phyloP scores from a whole-genome alignment of 1,140 invertebrate species.

The Microplitis demolitor region DNA sequence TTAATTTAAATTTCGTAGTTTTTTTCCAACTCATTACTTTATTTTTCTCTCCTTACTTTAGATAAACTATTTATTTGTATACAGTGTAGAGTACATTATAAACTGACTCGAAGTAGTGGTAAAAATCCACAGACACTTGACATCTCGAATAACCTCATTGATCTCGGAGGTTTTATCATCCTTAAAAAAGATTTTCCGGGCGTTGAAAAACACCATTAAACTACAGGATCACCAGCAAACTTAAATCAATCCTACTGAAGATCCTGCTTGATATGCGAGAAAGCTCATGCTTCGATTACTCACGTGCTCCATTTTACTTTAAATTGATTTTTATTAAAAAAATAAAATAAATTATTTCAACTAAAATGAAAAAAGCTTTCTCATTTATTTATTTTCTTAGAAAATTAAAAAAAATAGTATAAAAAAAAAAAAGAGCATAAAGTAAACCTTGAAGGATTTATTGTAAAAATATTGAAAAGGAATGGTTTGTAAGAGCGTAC shows the following conservation, averaged over 20 bases:
- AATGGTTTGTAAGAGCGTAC: background rate
- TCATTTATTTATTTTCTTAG: background rate
- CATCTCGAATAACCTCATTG: too few relatives aligned
- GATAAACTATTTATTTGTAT: background rate
- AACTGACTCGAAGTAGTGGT: background rate
- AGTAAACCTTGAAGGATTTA: background rate
- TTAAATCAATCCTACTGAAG: background rate
- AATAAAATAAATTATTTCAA: constrained; percentile 5
- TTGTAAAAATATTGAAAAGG: background rate
- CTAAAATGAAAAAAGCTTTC: background rate
- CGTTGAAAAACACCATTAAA: background rate
- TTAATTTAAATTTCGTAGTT: constrained; percentile 31
- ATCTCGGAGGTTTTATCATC: too few relatives aligned
- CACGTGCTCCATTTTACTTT: constrained; percentile 31
- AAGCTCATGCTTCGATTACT: constrained; percentile 29
- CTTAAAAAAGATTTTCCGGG: too few relatives aligned
- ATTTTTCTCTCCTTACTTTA: background rate
- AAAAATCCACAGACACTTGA: too few relatives aligned
- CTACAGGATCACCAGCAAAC: background rate
- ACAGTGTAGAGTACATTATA: background rate
- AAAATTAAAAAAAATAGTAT: background rate
- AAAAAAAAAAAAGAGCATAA: background rate
- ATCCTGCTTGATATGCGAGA: constrained; percentile 27
- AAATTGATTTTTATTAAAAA: constrained; percentile 30
- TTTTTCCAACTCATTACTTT: constrained; percentile 26